Percentiles rank a stretch among this genome's conserved stretches.
These are phyloP conservation scores for Potamarius usumacintae DNA, from an alignment of 2,113 vertebrate genomes.

Conservation along the genomic window DNA sequence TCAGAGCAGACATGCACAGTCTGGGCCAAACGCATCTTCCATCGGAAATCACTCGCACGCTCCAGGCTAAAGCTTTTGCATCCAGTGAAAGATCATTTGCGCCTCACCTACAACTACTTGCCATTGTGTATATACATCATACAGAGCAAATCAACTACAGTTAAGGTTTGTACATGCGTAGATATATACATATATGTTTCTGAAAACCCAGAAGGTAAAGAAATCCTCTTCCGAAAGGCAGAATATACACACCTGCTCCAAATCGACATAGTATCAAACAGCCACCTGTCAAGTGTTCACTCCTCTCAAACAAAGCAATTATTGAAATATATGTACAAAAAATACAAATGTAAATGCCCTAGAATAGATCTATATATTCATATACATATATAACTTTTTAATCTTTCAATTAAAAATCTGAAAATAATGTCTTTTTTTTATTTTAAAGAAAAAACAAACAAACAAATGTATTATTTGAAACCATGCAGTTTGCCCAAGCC, in stretches of 20 bases:
- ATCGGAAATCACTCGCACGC: slow-evolving; percentile 9
- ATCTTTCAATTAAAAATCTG: slow-evolving; percentile 72
- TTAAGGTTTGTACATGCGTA: slow-evolving; percentile 86
- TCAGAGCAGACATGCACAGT: slow-evolving; percentile 45
- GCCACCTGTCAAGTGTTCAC: slow-evolving; percentile 68
- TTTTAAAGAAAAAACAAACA: slow-evolving; percentile 57
- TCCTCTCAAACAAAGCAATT: slow-evolving; percentile 66
- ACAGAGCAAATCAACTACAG: slow-evolving; percentile 79
- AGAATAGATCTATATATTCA: slow-evolving; percentile 61
- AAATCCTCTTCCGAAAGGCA: slow-evolving; percentile 84
- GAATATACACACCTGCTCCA: slow-evolving; percentile 82
- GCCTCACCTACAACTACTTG: slow-evolving; percentile 75
- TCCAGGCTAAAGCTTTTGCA: slow-evolving; percentile 70
- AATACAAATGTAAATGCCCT: slow-evolving; percentile 79
- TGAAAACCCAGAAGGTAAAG: slow-evolving; percentile 75
- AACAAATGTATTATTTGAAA: slow-evolving; percentile 48
- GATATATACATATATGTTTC: slow-evolving; percentile 62
- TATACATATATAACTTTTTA: slow-evolving; percentile 61
- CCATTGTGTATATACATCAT: slow-evolving; percentile 80
- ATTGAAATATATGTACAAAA: slow-evolving; percentile 76
- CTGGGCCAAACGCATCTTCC: slow-evolving; percentile 37
- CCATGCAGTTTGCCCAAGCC: slow-evolving; percentile 67
- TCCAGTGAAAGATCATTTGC: slow-evolving; percentile 74
- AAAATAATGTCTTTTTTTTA: slow-evolving; percentile 72
- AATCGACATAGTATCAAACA: slow-evolving; percentile 73